Base-by-base conservation (phyloP, 1,140 invertebrate species). In the Drosophila micromelanica region DNA sequence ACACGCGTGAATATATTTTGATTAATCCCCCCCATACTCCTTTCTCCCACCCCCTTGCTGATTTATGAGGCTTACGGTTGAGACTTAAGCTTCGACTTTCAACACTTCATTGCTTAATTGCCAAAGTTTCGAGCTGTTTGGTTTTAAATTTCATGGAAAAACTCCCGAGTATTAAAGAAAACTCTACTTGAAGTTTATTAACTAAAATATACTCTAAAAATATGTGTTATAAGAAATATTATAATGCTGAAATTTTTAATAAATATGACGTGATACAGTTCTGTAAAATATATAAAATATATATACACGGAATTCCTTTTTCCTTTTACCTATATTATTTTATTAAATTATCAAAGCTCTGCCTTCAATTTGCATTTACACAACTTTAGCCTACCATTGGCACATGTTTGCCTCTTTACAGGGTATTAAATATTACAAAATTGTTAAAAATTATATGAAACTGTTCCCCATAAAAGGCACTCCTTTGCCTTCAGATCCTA, bases 121-220 rank as follows among this genome's bases (percentile, higher is more conserved):
- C 30, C 59, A 76, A 86, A 80, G 54, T 74, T 80, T 82, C 32
- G 60, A 70, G 40, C 52, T 76, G 71, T 30, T 63, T 57, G 52
- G 59, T 74, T 73, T 45, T 45, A 49, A 65, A 54, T 76, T 64
- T 5, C 38, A 35, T 20, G 7, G 9, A 15, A 54, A 38, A 35
- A 55, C 17, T 20, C 2, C 11, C 7, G 5, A 49, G 13, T 59
- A 51, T 17, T 61, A 23, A 61, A n/a, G 6, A 61, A 45, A 48
- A 12, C 8, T n/a, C 7, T n/a, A 15, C 13, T 38, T 2, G 1
- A 15, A 2, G 30, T 30, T 45, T n/a, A 9, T 51, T n/a, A 40
- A 49, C 54, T 38, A n/a, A 3, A 7, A 30, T 6, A 30, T 57
- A 15, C 43, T 37, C 54, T 40, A 23, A 42, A 62, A 35, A 9